Evolutionary conservation across 2,888 invertebrate genomes (phyloP), one percentile per base, ranked within the genome.

Genomic region (Chouioia cunea): DNA sequence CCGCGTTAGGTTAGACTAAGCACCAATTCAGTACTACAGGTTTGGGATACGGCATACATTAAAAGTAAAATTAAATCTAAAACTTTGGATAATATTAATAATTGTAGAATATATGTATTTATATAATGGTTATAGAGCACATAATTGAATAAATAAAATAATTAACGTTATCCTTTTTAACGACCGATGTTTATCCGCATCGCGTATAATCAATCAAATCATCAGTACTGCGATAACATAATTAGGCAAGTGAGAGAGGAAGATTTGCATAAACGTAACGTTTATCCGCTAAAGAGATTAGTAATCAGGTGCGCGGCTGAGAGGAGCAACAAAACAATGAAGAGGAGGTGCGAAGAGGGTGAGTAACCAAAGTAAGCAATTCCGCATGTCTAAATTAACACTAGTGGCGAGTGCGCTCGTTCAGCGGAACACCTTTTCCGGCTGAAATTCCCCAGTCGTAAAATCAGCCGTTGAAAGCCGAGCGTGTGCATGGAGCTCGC

Each of bases 401-500:
- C 54, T 60, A 36, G 56, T 16, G 50, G 36, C 20, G 27, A 59
- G 23, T 20, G 44, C 22, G 53, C 43, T 47, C 43, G 52, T 54
- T 58, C 63, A 63, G 46, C 63, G 43, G 54, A 56, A 27, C 53
- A 18, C 36, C 36, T 68, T 72, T 68, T 72, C 65, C 54, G 44
- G 57, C 53, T 63, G 48, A 63, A 58, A 71, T 71, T 64, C 44
- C 6, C 65, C 47, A 22, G 48, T 54, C 65, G 62, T 71, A 65
- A 72, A 72, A 65, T 65, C 64, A 60, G 59, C 59, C 27, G 67
- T 54, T 64, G 66, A 66, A 71, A 71, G 53, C 54, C 57, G 16
- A 14, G 12, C 56, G n/a, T n/a, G 16, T 47, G 66, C 12, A 47
- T 15, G 18, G 3, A 1, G 57, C 58, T n/a, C 48, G 36, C 56